Evolutionary conservation across 2,888 invertebrate species (phyloP).

Genomic region (Oegoconia quadripuncta): DNA sequence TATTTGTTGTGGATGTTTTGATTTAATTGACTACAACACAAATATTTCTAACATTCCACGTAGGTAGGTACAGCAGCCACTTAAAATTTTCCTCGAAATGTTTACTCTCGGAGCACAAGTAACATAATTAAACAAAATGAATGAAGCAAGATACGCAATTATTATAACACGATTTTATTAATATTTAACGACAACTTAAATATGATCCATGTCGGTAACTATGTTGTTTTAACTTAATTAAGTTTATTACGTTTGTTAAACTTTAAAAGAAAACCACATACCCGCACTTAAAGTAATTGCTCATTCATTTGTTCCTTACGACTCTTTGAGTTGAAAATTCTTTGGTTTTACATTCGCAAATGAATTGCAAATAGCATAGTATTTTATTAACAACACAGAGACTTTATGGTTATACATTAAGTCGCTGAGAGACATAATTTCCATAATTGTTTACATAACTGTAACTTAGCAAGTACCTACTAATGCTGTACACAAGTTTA

Average conservation of each 20-base stretch:
- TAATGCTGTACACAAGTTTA: conserved; percentile 31
- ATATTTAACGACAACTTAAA: conserved; percentile 22
- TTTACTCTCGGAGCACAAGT: not conserved
- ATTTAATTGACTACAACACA: no score
- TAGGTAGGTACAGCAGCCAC: not conserved
- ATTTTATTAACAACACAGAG: conserved; percentile 36
- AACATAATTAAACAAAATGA: not conserved
- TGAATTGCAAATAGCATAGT: conserved; percentile 29
- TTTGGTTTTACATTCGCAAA: conserved; percentile 26
- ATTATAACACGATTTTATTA: conserved; percentile 26
- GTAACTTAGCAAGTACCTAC: conserved; percentile 28
- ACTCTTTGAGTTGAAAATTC: conserved; percentile 16
- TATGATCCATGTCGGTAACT: not conserved
- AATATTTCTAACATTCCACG: no score
- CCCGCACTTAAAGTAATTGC: conserved; percentile 5
- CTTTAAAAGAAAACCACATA: conserved; percentile 23
- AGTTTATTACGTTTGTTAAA: conserved; percentile 24
- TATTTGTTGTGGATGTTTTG: no score
- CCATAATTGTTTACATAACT: conserved; percentile 37
- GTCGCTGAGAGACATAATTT: conserved; percentile 37
- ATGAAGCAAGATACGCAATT: conserved; percentile 23
- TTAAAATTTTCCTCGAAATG: conserved; percentile 1
- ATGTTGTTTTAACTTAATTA: conserved; percentile 24
- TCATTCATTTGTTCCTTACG: conserved; percentile 5
- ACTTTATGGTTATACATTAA: conserved; percentile 42